Conservation (phyloP, 2,888 invertebrate species). For the Cosmia pyralina region DNA sequence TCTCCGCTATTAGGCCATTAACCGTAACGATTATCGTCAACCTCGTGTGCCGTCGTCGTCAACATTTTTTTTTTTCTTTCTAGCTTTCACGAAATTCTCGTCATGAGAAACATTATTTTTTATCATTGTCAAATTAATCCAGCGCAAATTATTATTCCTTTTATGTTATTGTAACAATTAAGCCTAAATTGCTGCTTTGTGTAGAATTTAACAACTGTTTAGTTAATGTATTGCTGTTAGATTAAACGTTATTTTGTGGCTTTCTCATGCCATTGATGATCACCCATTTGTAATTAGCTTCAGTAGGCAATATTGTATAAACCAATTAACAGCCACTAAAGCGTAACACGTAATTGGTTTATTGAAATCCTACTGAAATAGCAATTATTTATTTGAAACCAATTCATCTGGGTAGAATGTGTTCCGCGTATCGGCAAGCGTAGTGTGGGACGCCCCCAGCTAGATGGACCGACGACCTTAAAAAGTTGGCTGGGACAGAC, state of each 20-base stretch:
- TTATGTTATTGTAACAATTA: background rate
- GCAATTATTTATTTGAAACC: background rate
- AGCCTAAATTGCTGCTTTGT: background rate
- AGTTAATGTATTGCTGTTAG: background rate
- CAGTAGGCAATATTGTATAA: background rate
- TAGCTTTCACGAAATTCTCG: background rate
- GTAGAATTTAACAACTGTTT: too few species aligned
- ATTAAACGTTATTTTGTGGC: conserved; percentile 5
- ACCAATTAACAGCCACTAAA: conserved; percentile 9
- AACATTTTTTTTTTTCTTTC: too few species aligned
- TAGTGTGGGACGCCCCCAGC: too few species aligned
- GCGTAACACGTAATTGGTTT: background rate
- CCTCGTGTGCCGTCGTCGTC: background rate
- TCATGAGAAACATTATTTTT: background rate
- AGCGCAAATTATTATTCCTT: background rate
- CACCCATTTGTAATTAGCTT: background rate
- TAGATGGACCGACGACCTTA: too few species aligned
- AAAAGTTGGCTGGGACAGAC: too few species aligned
- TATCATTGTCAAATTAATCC: background rate
- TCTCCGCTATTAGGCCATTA: background rate
- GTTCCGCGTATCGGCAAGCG: too few species aligned
- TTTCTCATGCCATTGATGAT: conserved; percentile 20
- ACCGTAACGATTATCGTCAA: background rate
- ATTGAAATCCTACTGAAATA: background rate
- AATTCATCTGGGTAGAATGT: background rate